phyloP scores from a whole-genome alignment of 2,113 vertebrate genomes.

The Carassius gibelio region DNA sequence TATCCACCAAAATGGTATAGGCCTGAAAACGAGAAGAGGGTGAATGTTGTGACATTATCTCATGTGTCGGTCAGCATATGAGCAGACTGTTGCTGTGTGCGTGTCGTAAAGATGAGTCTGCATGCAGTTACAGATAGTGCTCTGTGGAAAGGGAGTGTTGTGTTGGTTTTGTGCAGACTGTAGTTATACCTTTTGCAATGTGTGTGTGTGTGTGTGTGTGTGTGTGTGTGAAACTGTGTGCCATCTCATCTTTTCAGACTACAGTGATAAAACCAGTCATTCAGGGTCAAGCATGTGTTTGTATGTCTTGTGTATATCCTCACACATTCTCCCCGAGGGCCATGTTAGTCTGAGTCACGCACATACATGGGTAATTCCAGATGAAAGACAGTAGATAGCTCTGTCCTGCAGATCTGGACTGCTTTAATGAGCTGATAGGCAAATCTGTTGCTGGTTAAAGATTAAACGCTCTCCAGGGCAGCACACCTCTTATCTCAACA shows the following conservation, averaged over 20 bases:
- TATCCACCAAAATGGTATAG: background rate
- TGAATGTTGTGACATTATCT: background rate
- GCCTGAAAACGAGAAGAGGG: background rate
- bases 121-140: background rate
- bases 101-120: conserved; percentile 1
- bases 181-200: background rate
- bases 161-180: conserved; percentile 1
- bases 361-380: conserved; percentile 39
- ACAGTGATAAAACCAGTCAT: conserved; percentile 49
- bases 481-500: conserved; percentile 72
- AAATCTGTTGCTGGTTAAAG: conserved; percentile 82
- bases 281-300: conserved; percentile 30
- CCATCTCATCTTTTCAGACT: background rate
- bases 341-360: conserved; percentile 2
- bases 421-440: conserved; percentile 80
- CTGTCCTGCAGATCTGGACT: conserved; percentile 60
- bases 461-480: conserved; percentile 73
- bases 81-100: background rate
- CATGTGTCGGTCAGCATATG: background rate
- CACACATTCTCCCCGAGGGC: background rate
- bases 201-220: conserved; percentile 6
- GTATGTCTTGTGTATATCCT: conserved; percentile 24
- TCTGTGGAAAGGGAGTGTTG: conserved; percentile 22
- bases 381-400: conserved; percentile 68
- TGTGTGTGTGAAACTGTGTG: background rate